Base-by-base conservation (phyloP, 2,113 vertebrate species). In the Morphnarchus princeps region DNA sequence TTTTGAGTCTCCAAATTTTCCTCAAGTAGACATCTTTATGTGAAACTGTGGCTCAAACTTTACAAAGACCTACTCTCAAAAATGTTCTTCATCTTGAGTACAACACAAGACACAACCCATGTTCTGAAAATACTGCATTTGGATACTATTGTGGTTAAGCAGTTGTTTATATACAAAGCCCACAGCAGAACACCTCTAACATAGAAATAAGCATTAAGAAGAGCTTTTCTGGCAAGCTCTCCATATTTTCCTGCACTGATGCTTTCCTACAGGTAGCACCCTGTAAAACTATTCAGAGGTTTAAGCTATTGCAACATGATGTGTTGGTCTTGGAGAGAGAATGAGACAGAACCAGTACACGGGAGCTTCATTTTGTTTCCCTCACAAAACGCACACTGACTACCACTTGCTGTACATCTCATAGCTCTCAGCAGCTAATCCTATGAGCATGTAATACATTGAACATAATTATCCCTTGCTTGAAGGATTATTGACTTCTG, bases 401-500 rank as follows among this genome's bases (percentile, higher is more conserved):
- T 80, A 66, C 31, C 59, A 77, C 82, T 93, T 61, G 40, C 58
- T 67, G 43, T 63, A 63, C 47, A 58, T 66, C 82, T 90, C 43
- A 0, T 2, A 69, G 77, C 74, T 78, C 87, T 88, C 66, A 83
- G 66, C 50, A 89, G 63, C n/a, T 89, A 90, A 94, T 71, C 66
- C 86, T 86, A 40, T 16, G 85, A 89, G 88, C 67, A 36, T 73
- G 86, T 87, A 89, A 93, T 47, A 59, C 67, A 89, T 6, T 12
- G 2, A 88, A 82, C 9, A 9, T 28, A 88, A 71, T 84, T 82
- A 73, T 71, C 59, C 47, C 59, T 70, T 63, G 36, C 82, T 89
- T 87, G 80, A 92, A 91, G 86, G 72, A 81, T 85, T 95, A 90
- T 55, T 92, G 80, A 89, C 94, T 92, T 91, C 86, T 84, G 47